Base-by-base conservation (phyloP, 2,888 invertebrate species). In the Acanthacorydalis orientalis region DNA sequence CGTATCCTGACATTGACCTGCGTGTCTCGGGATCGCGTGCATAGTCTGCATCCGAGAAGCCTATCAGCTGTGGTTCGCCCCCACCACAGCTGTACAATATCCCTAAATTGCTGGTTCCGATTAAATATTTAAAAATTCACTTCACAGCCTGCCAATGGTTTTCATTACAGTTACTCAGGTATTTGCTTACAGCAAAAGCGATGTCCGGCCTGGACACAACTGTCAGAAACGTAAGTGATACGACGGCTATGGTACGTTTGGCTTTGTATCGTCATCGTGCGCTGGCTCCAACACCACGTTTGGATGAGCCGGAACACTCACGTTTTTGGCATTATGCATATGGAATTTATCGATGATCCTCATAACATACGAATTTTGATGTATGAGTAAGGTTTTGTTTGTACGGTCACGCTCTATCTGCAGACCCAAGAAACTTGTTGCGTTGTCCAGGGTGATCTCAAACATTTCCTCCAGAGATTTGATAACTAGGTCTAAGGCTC, bases 51-150 rank as follows among this genome's bases (percentile, higher is more conserved):
- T 50, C 50, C 7, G 41, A 44, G 31, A 12, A 50, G 3, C 48
- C 46, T 2, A 39, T 38, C 33, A 50, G 41, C 11, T 48, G 37
- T 12, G 15, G 31, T 10, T 52, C 43, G 40, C 44, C 42, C 43
- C 45, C 47, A 23, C 49, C 51, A 42, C 9, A 43, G 37, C 12
- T 23, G 34, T 52, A 52, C 16, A 50, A 23, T 39, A 52, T 39
- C 8, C 44, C 49, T 35, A 46, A 41, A 41, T 51, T 31, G 34
- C 40, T 37, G 8, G 53, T 57, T 34, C 54, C 50, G 31, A 52
- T 50, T 42, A 55, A 42, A 46, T 56, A 57, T 23, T 51, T 41
- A 11, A 57, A 51, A 7, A 56, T 51, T 15, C 54, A 45, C 38
- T 50, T 48, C 2, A 48, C 41, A 8, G 47, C 47, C 11, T 31